phyloP scores from a whole-genome alignment of 2,113 vertebrate species.

The Mellivora capensis region DNA sequence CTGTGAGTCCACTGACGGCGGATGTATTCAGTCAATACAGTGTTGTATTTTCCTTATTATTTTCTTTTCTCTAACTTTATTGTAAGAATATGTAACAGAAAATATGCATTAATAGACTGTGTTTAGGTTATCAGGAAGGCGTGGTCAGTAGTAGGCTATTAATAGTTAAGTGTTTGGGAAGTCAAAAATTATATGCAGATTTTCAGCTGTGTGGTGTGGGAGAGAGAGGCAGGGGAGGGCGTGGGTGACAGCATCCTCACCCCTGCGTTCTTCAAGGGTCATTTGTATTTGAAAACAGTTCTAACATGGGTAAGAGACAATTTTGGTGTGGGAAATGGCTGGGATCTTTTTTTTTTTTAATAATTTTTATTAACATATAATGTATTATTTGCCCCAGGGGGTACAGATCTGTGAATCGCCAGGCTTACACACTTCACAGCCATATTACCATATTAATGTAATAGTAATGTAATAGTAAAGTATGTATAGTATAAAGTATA shows the following conservation, averaged over 20 bases:
- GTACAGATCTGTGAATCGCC: too few relatives aligned
- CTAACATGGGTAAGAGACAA: not conserved
- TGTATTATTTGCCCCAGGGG: too few relatives aligned
- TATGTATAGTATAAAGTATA: too few relatives aligned
- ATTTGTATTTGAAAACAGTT: not conserved
- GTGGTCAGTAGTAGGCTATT: not conserved
- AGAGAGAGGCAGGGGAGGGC: not conserved
- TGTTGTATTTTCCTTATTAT: not conserved
- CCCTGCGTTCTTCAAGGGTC: not conserved
- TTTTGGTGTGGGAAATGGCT: not conserved
- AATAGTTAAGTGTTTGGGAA: not conserved
- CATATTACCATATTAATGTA: not conserved
- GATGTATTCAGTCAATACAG: not conserved
- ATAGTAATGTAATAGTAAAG: too few relatives aligned
- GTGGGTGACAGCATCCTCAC: not conserved
- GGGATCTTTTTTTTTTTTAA: not conserved
- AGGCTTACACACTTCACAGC: too few relatives aligned
- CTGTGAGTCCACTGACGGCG: not conserved
- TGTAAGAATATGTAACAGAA: not conserved
- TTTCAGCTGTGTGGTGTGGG: not conserved
- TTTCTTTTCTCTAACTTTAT: not conserved
- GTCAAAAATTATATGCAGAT: not conserved
- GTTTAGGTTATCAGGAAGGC: not conserved
- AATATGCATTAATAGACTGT: not conserved
- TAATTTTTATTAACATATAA: too few relatives aligned